Conservation (phyloP, 2,113 vertebrate species). For the Sander lucioperca region DNA sequence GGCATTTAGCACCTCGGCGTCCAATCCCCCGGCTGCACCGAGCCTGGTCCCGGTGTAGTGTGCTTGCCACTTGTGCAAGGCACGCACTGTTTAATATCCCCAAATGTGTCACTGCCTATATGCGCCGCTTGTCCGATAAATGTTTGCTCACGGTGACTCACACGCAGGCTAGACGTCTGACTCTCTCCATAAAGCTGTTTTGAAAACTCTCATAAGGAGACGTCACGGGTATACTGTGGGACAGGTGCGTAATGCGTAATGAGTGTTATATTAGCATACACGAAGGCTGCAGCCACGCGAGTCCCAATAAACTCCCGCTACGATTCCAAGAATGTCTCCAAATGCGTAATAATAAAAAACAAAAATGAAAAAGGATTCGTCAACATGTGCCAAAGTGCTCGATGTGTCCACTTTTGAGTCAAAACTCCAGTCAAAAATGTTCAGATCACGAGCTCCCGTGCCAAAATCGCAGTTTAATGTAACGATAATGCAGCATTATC, state of each 20-base stretch:
- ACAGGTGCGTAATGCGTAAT: conserved; percentile 54
- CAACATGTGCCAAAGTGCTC: conserved; percentile 26
- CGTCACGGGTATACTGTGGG: conserved; percentile 17
- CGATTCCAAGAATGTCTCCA: conserved; percentile 3
- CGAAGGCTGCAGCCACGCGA: background rate
- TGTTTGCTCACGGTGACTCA: conserved; percentile 74
- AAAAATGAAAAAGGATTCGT: background rate
- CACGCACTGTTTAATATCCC: conserved; percentile 56
- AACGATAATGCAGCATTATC: background rate
- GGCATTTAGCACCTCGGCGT: conserved; percentile 78
- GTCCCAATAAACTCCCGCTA: background rate
- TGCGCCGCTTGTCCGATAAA: conserved; percentile 39
- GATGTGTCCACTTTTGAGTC: background rate
- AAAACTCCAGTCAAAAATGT: background rate
- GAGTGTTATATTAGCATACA: background rate
- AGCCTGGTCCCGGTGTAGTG: conserved; percentile 54
- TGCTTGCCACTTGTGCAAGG: conserved; percentile 31
- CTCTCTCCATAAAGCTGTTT: conserved; percentile 39
- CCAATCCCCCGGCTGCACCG: conserved; percentile 67
- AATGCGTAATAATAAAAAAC: conserved; percentile 7
- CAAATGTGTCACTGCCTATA: conserved; percentile 54
- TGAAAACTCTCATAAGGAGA: conserved; percentile 44
- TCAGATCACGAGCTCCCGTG: background rate
- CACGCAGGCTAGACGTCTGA: conserved; percentile 67
- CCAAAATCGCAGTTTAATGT: background rate